A percentile compares a stretch with the other conserved stretches of the same genome.
Conservation (phyloP, 2,888 invertebrate species). For the Diachrysia chrysitis region DNA sequence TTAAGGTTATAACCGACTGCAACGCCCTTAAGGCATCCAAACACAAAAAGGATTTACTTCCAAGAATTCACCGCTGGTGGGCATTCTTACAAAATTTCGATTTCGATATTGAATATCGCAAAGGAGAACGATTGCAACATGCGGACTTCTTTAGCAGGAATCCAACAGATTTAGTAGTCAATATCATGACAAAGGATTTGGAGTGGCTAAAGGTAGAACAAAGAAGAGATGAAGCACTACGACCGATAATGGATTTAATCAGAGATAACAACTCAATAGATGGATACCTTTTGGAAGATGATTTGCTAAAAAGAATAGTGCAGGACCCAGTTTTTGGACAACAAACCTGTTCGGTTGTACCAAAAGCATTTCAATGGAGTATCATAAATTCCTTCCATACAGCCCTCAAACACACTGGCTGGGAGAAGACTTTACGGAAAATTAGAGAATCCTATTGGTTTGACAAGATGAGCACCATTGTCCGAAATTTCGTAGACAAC, state of each 20-base stretch:
- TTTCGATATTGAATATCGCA: constrained; percentile 53
- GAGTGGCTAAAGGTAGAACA: constrained; percentile 58
- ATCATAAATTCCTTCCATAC: constrained; percentile 50
- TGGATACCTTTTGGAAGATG: background rate
- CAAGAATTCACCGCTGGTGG: constrained; percentile 64
- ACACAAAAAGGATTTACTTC: constrained; percentile 58
- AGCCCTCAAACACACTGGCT: constrained; percentile 44
- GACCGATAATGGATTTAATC: background rate
- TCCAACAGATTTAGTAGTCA: constrained; percentile 30
- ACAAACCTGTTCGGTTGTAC: constrained; percentile 33
- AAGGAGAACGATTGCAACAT: constrained; percentile 48
- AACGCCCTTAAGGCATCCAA: constrained; percentile 62
- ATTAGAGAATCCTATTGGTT: constrained; percentile 13
- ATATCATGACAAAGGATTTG: constrained; percentile 38
- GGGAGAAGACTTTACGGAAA: constrained; percentile 50
- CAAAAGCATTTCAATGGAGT: constrained; percentile 56
- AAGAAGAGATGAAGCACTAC: background rate
- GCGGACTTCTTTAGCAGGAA: constrained; percentile 60
- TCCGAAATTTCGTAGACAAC: constrained; percentile 24
- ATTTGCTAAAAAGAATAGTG: constrained; percentile 6
- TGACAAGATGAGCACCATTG: constrained; percentile 21
- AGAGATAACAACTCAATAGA: background rate
- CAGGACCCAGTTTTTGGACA: background rate
- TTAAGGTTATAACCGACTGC: constrained; percentile 50
- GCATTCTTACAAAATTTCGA: constrained; percentile 59